Conservation (phyloP, 1,140 invertebrate species). For the Elymnias hypermnestra region DNA sequence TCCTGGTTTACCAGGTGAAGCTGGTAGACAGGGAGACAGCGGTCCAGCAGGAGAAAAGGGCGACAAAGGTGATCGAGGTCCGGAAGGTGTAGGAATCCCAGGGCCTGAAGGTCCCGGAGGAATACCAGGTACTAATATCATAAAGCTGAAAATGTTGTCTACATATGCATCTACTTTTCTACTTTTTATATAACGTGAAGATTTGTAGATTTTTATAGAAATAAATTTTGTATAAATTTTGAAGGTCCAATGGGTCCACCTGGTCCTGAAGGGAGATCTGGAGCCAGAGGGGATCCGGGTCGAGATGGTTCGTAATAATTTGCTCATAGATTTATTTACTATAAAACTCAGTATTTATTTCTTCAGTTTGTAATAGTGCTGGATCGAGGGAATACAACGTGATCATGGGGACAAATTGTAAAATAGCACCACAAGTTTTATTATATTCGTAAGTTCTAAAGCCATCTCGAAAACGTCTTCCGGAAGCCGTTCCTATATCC, state of each 20-base stretch:
- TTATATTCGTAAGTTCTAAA: no score
- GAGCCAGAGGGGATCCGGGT: conserved; percentile 81
- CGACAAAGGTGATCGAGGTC: conserved; percentile 84
- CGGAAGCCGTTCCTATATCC: no score
- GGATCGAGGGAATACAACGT: no score
- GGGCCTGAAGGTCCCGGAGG: conserved; percentile 82
- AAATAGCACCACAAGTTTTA: no score
- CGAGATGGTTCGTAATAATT: conserved; percentile 75
- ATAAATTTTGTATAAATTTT: conserved; percentile 13
- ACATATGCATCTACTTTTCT: no score
- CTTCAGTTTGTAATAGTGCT: no score
- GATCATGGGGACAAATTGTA: no score
- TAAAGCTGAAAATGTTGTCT: not conserved
- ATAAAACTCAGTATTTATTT: no score
- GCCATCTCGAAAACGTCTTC: no score
- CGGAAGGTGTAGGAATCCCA: conserved; percentile 81
- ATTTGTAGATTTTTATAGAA: no score
- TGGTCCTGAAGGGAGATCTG: conserved; percentile 78
- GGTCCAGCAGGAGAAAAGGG: conserved; percentile 81
- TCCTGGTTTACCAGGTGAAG: conserved; percentile 79
- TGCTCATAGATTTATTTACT: no score
- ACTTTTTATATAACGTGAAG: no score
- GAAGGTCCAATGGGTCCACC: conserved; percentile 79
- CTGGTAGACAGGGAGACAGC: conserved; percentile 76
- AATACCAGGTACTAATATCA: conserved; percentile 72